Evolutionary conservation across 92 coral and sea anemone genomes (phyloP).

Genomic region (Chrysogorgia sp.): DNA sequence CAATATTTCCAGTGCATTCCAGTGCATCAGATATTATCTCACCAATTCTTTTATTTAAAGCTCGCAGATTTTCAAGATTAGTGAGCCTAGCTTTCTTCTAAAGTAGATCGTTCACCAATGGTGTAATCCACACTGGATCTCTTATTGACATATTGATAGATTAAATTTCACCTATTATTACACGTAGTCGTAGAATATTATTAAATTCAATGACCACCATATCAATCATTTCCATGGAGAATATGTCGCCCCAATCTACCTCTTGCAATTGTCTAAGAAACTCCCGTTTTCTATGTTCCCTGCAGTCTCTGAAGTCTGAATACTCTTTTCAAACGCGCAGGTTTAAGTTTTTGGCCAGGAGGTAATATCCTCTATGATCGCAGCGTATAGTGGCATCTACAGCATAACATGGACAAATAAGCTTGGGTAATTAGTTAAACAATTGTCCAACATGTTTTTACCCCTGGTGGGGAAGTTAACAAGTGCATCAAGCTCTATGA

Average conservation of each 20-base stretch:
- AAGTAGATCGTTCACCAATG: constrained; percentile 11
- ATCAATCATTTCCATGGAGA: not conserved
- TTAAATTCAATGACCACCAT: not conserved
- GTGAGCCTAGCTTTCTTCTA: too few relatives aligned
- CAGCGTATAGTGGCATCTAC: not conserved
- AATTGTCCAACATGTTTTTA: constrained; percentile 33
- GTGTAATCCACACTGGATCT: constrained; percentile 24
- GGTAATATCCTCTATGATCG: constrained; percentile 50
- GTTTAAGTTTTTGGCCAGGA: constrained; percentile 49
- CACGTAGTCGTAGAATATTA: not conserved
- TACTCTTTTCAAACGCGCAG: constrained; percentile 27
- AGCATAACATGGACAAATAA: constrained; percentile 12
- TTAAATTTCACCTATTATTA: not conserved
- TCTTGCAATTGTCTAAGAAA: too few relatives aligned
- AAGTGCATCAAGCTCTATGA: too few relatives aligned
- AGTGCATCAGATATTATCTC: too few relatives aligned
- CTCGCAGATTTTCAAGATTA: too few relatives aligned
- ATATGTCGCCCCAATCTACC: constrained; percentile 13
- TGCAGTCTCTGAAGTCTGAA: constrained; percentile 42
- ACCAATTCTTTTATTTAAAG: too few relatives aligned
- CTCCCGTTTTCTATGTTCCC: constrained; percentile 40
- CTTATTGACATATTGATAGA: not conserved
- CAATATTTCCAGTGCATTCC: too few relatives aligned
- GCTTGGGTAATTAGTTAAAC: constrained; percentile 21
- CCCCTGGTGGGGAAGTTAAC: constrained; percentile 40